Evolutionary conservation across 53 echinoderm and acorn worm species (phyloP).

Genomic region (Luidia sarsii): DNA sequence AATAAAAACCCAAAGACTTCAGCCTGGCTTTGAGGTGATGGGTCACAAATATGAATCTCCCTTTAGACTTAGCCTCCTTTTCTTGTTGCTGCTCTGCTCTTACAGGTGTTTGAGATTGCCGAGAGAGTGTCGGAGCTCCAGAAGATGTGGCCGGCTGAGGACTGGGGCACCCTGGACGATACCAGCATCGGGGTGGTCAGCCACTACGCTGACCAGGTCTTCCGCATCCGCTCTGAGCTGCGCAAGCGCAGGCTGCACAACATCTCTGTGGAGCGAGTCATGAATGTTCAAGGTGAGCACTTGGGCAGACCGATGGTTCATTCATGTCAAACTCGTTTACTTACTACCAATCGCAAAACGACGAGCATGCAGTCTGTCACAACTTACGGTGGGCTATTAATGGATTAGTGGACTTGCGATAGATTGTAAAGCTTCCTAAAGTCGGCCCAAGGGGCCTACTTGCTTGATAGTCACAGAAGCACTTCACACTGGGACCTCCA

Average conservation of each 20-base stretch:
- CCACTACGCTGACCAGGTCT: constrained; percentile 97
- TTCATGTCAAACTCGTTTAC: too few relatives aligned
- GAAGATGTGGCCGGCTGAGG: constrained; percentile 79
- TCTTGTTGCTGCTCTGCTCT: not conserved
- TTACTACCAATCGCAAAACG: too few relatives aligned
- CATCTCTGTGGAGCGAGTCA: constrained; percentile 92
- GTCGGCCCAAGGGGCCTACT: too few relatives aligned
- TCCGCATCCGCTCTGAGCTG: constrained; percentile 92
- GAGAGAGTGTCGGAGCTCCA: constrained; percentile 88
- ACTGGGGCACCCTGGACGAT: constrained; percentile 91
- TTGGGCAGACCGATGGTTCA: too few relatives aligned
- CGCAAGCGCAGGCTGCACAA: constrained; percentile 75
- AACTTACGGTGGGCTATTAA: too few relatives aligned
- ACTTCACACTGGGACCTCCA: too few relatives aligned
- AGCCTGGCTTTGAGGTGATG: too few relatives aligned
- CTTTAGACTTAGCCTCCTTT: not conserved
- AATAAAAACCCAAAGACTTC: too few relatives aligned
- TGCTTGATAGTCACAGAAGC: too few relatives aligned
- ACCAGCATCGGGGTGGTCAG: constrained; percentile 94
- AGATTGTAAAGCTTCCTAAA: too few relatives aligned
- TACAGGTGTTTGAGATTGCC: constrained; percentile 88
- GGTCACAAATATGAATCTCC: not conserved
- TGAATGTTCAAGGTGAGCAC: constrained; percentile 98
- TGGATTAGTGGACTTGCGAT: too few relatives aligned
- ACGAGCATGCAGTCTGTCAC: too few relatives aligned